These are phyloP conservation scores for Halcyon smyrnensis DNA, from an alignment of 2,797 vertebrate species.

Conservation along the genomic window DNA sequence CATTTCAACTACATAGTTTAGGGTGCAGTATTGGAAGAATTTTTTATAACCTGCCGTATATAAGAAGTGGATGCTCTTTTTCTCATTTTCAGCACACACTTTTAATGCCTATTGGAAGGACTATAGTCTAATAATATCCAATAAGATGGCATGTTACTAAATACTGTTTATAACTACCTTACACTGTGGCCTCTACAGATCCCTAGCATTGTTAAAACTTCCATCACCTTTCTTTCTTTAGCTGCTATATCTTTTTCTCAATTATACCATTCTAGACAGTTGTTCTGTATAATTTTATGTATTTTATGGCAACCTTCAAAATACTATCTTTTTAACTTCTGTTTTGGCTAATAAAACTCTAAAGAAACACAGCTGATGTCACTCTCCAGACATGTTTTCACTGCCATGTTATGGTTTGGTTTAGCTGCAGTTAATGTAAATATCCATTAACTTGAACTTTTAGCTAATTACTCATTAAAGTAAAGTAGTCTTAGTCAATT, in stretches of 20 bases:
- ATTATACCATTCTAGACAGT: neutral
- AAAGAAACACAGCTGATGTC: neutral
- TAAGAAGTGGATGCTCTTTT: neutral
- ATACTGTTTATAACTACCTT: neutral
- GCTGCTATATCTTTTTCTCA: neutral
- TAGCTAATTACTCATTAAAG: constrained; percentile 18
- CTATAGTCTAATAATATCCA: neutral
- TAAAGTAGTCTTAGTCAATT: neutral
- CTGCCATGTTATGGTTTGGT: neutral
- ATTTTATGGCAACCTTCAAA: neutral
- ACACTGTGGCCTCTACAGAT: neutral
- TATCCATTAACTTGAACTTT: neutral
- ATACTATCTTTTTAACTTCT: neutral
- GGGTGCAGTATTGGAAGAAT: neutral
- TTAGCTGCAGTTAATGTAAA: constrained; percentile 6
- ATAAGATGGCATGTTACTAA: neutral
- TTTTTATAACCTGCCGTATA: neutral
- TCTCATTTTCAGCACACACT: neutral
- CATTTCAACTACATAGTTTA: neutral
- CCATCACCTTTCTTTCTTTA: neutral
- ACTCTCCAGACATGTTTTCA: neutral
- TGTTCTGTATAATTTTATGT: neutral
- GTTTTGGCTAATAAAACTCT: neutral
- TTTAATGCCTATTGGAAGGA: neutral
- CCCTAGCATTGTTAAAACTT: neutral